Percentiles rank a stretch among this genome's conserved stretches.
These are phyloP conservation scores for Dexiosoma caninum DNA, from an alignment of 2,888 invertebrate species.

Conservation along the genomic window DNA sequence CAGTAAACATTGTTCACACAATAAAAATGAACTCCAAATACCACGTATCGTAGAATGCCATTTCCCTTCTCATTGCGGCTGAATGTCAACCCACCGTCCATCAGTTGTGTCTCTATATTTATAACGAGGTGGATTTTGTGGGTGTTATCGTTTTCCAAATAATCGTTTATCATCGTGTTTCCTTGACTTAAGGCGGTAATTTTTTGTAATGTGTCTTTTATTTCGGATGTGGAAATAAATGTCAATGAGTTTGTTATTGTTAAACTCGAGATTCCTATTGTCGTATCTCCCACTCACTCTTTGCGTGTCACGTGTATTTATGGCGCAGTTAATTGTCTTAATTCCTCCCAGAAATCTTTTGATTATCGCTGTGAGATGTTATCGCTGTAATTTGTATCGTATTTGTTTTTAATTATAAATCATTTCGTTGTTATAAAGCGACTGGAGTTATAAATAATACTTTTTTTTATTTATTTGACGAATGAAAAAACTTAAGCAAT, in stretches of 20 bases:
- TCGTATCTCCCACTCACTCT: background rate
- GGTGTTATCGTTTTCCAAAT: conserved; percentile 51
- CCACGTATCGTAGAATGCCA: conserved; percentile 23
- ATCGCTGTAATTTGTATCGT: conserved; percentile 51
- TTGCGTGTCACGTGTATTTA: conserved; percentile 54
- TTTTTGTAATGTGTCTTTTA: conserved; percentile 42
- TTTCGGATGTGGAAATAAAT: conserved; percentile 56
- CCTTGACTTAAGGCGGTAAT: conserved; percentile 47
- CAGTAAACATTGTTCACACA: conserved; percentile 35
- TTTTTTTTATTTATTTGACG: too few relatives aligned
- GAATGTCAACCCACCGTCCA: conserved; percentile 40
- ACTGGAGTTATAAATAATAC: too few relatives aligned
- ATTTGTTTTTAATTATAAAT: conserved; percentile 57
- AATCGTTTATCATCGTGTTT: conserved; percentile 53
- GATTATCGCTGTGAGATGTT: conserved; percentile 32
- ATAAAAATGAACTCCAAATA: conserved; percentile 1
- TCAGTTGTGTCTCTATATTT: conserved; percentile 20
- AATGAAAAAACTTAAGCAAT: too few relatives aligned
- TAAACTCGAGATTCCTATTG: conserved; percentile 2
- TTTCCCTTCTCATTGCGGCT: conserved; percentile 47
- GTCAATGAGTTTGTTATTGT: conserved; percentile 56
- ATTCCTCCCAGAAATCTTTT: conserved; percentile 47
- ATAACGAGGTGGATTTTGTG: conserved; percentile 46
- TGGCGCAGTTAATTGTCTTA: conserved; percentile 59
- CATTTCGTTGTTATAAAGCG: background rate